Evolutionary conservation across 2,888 invertebrate genomes (phyloP).

Genomic region (Cryptocheilus praepositus): DNA sequence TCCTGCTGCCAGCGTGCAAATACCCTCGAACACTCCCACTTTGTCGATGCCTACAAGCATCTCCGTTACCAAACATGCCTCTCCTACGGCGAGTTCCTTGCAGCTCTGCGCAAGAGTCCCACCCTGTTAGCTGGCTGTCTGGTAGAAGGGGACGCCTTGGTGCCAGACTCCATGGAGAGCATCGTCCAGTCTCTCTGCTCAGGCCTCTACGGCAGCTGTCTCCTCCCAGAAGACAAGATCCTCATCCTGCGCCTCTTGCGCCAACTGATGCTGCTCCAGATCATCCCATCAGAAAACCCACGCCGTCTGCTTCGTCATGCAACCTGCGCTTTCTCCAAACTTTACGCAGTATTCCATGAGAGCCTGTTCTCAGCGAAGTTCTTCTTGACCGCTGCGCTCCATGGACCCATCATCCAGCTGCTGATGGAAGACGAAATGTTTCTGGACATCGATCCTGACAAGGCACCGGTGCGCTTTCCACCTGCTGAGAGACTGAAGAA

Average conservation of each 20-base stretch:
- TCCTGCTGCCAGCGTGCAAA: conserved; percentile 85
- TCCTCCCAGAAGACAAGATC: conserved; percentile 85
- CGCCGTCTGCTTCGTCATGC: conserved; percentile 87
- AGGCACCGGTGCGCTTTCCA: conserved; percentile 82
- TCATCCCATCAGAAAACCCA: conserved; percentile 83
- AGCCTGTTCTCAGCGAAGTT: conserved; percentile 93
- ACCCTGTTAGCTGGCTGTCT: conserved; percentile 83
- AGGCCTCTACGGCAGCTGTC: conserved; percentile 84
- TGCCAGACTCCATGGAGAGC: conserved; percentile 73
- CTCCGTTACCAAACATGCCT: conserved; percentile 87
- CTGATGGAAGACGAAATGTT: conserved; percentile 94
- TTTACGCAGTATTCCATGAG: conserved; percentile 93
- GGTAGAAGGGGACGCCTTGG: conserved; percentile 80
- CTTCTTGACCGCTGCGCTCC: conserved; percentile 93
- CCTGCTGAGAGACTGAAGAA: conserved; percentile 78
- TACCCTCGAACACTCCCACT: conserved; percentile 79
- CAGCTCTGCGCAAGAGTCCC: conserved; percentile 82
- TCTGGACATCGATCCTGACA: conserved; percentile 93
- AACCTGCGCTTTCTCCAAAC: conserved; percentile 89
- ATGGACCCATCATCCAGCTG: conserved; percentile 92
- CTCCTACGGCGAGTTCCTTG: conserved; percentile 83
- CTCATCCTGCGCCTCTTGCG: conserved; percentile 80
- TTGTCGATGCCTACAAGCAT: conserved; percentile 89
- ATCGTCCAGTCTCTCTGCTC: conserved; percentile 79
- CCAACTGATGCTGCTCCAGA: conserved; percentile 83